Base-by-base conservation (phyloP, 2,113 vertebrate genomes). In the Catharus minimus region DNA sequence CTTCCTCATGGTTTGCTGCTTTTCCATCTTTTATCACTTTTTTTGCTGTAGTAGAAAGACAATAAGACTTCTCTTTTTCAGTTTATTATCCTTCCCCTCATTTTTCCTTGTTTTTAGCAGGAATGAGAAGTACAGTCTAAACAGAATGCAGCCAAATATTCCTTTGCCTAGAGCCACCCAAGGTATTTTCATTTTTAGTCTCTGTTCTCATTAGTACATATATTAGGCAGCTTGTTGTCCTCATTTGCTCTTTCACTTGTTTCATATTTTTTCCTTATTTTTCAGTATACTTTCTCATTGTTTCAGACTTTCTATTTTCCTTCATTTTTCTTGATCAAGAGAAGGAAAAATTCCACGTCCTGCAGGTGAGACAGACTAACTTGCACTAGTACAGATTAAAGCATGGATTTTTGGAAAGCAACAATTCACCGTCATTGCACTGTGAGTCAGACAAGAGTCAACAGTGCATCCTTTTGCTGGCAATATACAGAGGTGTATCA, bases 371-470 rank as follows among this genome's bases (percentile, higher is more conserved):
- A 33, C 9, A 82, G 49, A 46, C 13, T 50, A 60, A 55, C 26
- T 68, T 64, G 5, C 6, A 65, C 18, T 10, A 17, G 19, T 26
- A 55, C 3, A 56, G 13, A 28, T 23, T 39, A 50, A 38, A 50
- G 18, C 20, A 7, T 20, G 12, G 33, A 50, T 55, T 47, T 47
- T 47, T 47, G 46, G 11, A 23, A 47, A 47, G 46, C 22, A 47
- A 47, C 12, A 2, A 47, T 21, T 47, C 46, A 47, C 46, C 13
- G 11, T 27, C 15, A 1, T 8, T 46, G 22, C 0, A 0, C 3
- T n/a, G 5, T 30, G 11, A 72, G 5, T 62, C 19, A 57, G 38
- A 38, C 0, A 2, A 26, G 23, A 60, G 17, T 66, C 67, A 82
- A 5, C 21, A 67, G 20, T n/a, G 5, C 19, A 44, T 49, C 6